A percentile compares a stretch with the other conserved stretches of the same genome.
These are phyloP conservation scores for Centruroides vittatus DNA, from an alignment of 1,140 invertebrate species.

Conservation along the genomic window DNA sequence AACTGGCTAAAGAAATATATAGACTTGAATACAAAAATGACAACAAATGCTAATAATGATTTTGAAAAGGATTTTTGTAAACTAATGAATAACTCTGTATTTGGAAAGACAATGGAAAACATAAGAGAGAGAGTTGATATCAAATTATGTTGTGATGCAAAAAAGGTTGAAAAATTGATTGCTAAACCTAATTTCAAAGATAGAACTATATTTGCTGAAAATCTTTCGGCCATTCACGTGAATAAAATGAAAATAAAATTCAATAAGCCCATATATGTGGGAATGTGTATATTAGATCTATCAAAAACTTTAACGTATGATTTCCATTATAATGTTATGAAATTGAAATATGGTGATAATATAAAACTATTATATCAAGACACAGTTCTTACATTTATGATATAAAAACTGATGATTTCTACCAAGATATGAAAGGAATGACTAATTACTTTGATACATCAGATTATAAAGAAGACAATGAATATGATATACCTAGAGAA, in stretches of 20 bases:
- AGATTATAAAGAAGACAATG: constrained; percentile 17
- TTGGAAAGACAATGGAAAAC: constrained; percentile 38
- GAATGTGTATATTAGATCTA: constrained; percentile 20
- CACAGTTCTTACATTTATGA: constrained; percentile 16
- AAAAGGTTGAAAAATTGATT: constrained; percentile 25
- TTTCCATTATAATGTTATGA: no score
- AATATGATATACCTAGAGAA: constrained; percentile 12
- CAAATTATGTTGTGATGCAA: constrained; percentile 23
- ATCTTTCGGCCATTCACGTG: constrained; percentile 12
- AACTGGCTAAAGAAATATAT: constrained; percentile 33
- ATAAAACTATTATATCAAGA: constrained; percentile 16
- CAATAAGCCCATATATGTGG: constrained; percentile 23
- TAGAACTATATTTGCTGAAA: constrained; percentile 17
- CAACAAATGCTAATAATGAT: constrained; percentile 19
- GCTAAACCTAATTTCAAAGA: constrained; percentile 30
- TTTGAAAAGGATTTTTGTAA: constrained; percentile 26
- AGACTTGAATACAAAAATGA: constrained; percentile 27
- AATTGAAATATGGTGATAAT: constrained; percentile 16
- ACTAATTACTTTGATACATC: constrained; percentile 15
- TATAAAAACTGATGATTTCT: constrained; percentile 15
- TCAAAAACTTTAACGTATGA: no score
- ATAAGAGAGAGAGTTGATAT: constrained; percentile 30
- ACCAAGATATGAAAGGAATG: constrained; percentile 14
- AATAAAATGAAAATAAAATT: constrained; percentile 16
- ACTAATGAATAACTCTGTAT: constrained; percentile 21